These are phyloP conservation scores for Procavia capensis DNA, from an alignment of 2,113 vertebrate genomes.

Conservation along the genomic window DNA sequence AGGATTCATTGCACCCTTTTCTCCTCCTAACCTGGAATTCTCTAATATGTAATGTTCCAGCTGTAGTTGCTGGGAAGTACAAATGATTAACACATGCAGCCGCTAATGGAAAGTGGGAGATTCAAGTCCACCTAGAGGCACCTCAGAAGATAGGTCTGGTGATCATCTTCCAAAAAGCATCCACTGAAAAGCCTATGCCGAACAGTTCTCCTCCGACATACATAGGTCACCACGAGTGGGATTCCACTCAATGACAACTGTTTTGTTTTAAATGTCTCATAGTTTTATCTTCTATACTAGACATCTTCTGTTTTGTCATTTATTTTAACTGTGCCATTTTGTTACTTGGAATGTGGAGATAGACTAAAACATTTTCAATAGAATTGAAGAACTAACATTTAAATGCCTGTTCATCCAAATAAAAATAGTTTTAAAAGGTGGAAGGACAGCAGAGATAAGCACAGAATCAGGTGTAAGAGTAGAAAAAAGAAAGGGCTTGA, in stretches of 20 bases:
- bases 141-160: background rate
- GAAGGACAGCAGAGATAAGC: background rate
- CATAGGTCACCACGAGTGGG: background rate
- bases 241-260: background rate
- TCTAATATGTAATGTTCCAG: background rate
- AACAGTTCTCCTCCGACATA: background rate
- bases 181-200: background rate
- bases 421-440: background rate
- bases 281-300: conserved; percentile 11
- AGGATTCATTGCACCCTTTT: background rate
- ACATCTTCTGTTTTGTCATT: background rate
- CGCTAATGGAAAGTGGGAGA: background rate
- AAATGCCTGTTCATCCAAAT: background rate
- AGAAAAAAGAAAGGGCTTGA: background rate
- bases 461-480: background rate
- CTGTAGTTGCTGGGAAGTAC: background rate
- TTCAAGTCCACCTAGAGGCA: background rate
- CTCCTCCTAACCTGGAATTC: background rate
- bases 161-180: background rate
- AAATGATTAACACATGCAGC: background rate
- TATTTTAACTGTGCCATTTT: conserved; percentile 33
- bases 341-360: conserved; percentile 36
- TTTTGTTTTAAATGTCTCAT: background rate
- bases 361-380: background rate
- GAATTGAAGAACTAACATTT: conserved; percentile 22